Base-by-base conservation (phyloP, 2,888 invertebrate species). In the Mesodorylaimus sp. region DNA sequence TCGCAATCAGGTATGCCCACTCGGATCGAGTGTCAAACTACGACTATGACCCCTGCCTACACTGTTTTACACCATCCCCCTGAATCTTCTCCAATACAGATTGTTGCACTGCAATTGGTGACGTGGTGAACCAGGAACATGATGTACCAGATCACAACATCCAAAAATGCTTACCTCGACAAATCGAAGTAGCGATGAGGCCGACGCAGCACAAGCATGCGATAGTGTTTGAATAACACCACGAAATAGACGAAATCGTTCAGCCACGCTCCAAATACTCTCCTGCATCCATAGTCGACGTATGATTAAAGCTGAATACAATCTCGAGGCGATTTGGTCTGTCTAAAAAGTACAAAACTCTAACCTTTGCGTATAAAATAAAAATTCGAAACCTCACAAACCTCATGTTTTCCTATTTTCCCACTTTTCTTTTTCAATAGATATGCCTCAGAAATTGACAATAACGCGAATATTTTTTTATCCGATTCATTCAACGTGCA, bases 301-400 rank as follows among this genome's bases (percentile, higher is more conserved):
- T 53, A 93, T 69, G 71, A 91, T 82, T 54, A 93, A 67, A 7
- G 88, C 83, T 52, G 84, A 70, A 66, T 84, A 91, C 68, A 91
- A 82, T 46, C 58, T 78, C 75, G 51, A 85, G 60, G n/a, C 80
- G 74, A 56, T 49, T 3, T 52, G 43, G 56, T 56, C 21, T 21
- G 56, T 27, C 16, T 25, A 29, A 25, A 42, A 37, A 28, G 28
- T 36, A 41, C 38, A 64, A 66, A 58, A 75, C 73, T 0, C 77
- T 68, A 7, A 79, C 70, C 58, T 70, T 73, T 79, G 80, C 61
- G 23, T 69, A 67, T 55, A 54, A 52, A 48, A 54, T 21, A 45
- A 47, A 53, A 49, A n/a, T n/a, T n/a, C n/a, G n/a, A n/a, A n/a
- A n/a, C n/a, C n/a, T n/a, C n/a, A n/a, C n/a, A n/a, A n/a, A n/a